phyloP scores from a whole-genome alignment of 1,140 invertebrate species.

The Octopus bimaculoides region DNA sequence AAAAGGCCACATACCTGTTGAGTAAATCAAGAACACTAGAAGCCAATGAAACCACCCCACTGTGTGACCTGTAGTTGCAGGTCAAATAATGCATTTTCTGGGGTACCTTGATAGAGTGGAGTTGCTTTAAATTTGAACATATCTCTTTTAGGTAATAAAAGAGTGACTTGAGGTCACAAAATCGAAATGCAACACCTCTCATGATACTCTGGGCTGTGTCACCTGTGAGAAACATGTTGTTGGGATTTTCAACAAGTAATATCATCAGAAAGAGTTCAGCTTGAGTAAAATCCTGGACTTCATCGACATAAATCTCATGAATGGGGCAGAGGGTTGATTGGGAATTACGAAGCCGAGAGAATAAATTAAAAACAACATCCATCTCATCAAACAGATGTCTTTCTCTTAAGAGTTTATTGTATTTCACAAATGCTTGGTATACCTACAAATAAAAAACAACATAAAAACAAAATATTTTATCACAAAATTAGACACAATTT shows the following conservation, averaged over 20 bases:
- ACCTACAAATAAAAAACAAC: neutral
- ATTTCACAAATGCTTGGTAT: neutral
- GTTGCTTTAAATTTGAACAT: constrained; percentile 34
- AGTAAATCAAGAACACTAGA: constrained; percentile 46
- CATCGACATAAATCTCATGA: constrained; percentile 52
- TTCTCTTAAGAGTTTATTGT: constrained; percentile 35
- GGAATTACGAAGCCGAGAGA: constrained; percentile 25
- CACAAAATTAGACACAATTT: no score
- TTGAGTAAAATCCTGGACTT: constrained; percentile 54
- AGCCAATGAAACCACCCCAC: constrained; percentile 48
- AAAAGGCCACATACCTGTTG: neutral
- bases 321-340: constrained; percentile 32
- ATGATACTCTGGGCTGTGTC: constrained; percentile 55
- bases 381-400: constrained; percentile 45
- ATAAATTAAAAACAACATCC: constrained; percentile 37
- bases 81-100: constrained; percentile 45
- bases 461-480: no score
- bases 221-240: constrained; percentile 52
- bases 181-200: constrained; percentile 51
- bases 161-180: constrained; percentile 46
- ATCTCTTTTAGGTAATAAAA: constrained; percentile 46
- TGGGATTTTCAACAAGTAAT: constrained; percentile 44
- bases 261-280: constrained; percentile 50
- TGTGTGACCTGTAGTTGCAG: constrained; percentile 51
- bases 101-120: constrained; percentile 31